Evolutionary conservation across 2,113 vertebrate species (phyloP).

Genomic region (Oncorhynchus tshawytscha): DNA sequence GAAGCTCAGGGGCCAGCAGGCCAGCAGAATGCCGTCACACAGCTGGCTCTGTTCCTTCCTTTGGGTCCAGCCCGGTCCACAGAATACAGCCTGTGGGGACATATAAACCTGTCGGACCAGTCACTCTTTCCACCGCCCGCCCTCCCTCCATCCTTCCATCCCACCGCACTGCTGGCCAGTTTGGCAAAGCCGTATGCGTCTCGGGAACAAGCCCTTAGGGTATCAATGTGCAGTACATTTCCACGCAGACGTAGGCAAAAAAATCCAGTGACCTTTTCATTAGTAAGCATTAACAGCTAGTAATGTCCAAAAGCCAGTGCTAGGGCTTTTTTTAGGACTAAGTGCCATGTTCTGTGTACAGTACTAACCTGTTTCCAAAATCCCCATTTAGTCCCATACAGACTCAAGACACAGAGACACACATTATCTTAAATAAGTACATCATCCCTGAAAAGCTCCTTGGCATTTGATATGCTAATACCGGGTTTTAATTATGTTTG

Average conservation of each 20-base stretch:
- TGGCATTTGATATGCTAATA: slow-evolving; percentile 64
- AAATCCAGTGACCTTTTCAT: slow-evolving; percentile 54
- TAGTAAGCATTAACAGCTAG: slow-evolving; percentile 39
- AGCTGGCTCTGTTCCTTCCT: slow-evolving; percentile 74
- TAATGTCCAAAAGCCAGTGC: slow-evolving; percentile 19
- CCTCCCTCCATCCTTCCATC: slow-evolving; percentile 22
- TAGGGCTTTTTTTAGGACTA: background rate
- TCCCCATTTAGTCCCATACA: slow-evolving; percentile 26
- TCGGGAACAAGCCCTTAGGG: slow-evolving; percentile 65
- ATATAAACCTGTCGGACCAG: slow-evolving; percentile 75
- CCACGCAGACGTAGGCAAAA: slow-evolving; percentile 66
- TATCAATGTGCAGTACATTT: slow-evolving; percentile 73
- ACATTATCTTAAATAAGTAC: slow-evolving; percentile 40
- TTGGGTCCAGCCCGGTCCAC: slow-evolving; percentile 55
- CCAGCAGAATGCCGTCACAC: slow-evolving; percentile 67
- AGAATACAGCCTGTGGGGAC: slow-evolving; percentile 64
- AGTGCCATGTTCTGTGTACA: slow-evolving; percentile 29
- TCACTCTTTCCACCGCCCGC: slow-evolving; percentile 76
- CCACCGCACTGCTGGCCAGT: slow-evolving; percentile 61
- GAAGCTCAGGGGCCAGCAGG: slow-evolving; percentile 46
- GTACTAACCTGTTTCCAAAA: slow-evolving; percentile 32
- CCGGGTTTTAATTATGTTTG: slow-evolving; percentile 56
- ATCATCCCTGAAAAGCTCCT: slow-evolving; percentile 36
- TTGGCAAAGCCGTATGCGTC: slow-evolving; percentile 63
- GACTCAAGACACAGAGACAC: background rate